Evolutionary conservation across 2,113 vertebrate genomes (phyloP).

Genomic region (Gnathonemus longibarbis): DNA sequence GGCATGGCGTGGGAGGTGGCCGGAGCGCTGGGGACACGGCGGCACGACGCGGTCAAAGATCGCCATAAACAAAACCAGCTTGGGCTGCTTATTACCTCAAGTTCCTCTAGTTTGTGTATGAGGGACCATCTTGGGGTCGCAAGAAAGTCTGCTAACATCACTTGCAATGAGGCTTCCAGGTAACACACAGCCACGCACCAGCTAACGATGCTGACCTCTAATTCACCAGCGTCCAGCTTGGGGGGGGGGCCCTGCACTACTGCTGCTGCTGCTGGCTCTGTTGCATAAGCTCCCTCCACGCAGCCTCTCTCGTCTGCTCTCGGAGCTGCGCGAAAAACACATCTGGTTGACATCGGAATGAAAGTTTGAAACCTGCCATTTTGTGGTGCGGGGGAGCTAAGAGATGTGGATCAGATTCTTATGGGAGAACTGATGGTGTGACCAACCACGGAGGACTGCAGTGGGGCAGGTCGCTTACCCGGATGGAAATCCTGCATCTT

Average conservation of each 20-base stretch:
- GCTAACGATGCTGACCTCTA: neutral
- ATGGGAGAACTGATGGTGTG: neutral
- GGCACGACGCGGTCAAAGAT: neutral
- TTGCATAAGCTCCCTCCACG: neutral
- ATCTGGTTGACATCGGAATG: neutral
- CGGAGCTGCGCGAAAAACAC: neutral
- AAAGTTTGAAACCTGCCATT: neutral
- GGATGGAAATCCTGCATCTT: neutral
- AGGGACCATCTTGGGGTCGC: neutral
- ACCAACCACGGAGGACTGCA: neutral
- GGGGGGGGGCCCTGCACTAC: neutral
- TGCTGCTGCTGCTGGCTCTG: neutral
- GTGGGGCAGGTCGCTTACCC: neutral
- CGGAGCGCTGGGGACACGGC: neutral
- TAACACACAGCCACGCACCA: neutral
- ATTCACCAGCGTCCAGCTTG: neutral
- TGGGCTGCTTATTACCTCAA: neutral
- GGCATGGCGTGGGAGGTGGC: neutral
- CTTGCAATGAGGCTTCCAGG: neutral
- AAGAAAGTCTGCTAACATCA: neutral
- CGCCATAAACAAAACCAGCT: neutral
- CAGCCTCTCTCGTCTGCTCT: neutral
- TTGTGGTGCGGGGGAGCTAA: neutral
- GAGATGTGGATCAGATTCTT: neutral
- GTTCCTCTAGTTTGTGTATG: neutral